A percentile compares a stretch with the other conserved stretches of the same genome.
These are phyloP conservation scores for Dynastes maya DNA, from an alignment of 2,888 invertebrate species.

Conservation along the genomic window DNA sequence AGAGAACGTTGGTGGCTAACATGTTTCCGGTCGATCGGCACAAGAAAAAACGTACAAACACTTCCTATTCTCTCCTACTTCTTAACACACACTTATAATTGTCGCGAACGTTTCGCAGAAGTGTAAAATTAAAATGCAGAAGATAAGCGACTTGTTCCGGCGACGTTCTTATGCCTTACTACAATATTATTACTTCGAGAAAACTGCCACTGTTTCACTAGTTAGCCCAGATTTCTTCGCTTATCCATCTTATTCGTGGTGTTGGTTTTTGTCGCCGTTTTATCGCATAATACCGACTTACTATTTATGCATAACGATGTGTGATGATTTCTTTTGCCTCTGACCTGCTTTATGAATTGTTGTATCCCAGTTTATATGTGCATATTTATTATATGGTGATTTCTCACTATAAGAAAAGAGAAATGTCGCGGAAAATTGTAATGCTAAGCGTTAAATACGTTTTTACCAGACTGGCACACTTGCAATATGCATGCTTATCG, in stretches of 20 bases:
- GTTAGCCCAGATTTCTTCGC: constrained; percentile 33
- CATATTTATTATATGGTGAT: constrained; percentile 31
- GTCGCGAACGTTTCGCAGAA: constrained; percentile 3
- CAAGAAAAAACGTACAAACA: background rate
- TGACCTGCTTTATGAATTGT: constrained; percentile 49
- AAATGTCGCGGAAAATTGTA: constrained; percentile 19
- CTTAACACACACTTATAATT: background rate
- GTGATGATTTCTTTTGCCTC: constrained; percentile 42
- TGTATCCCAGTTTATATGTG: constrained; percentile 2
- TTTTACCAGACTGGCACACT: constrained; percentile 25
- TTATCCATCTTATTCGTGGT: constrained; percentile 19
- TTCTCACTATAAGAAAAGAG: constrained; percentile 32
- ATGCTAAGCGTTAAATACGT: constrained; percentile 31
- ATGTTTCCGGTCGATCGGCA: constrained; percentile 55
- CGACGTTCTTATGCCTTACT: constrained; percentile 6
- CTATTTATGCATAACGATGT: constrained; percentile 29
- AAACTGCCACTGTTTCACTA: constrained; percentile 37
- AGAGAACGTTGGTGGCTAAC: constrained; percentile 67
- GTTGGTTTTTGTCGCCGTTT: constrained; percentile 7
- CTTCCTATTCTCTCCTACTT: background rate
- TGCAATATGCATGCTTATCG: constrained; percentile 32
- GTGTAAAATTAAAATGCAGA: background rate
- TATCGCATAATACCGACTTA: constrained; percentile 23
- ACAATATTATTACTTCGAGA: constrained; percentile 8
- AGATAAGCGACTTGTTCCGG: constrained; percentile 13